Evolutionary conservation across 2,888 invertebrate genomes (phyloP).

Genomic region (Spatulosminthurus flaviceps): DNA sequence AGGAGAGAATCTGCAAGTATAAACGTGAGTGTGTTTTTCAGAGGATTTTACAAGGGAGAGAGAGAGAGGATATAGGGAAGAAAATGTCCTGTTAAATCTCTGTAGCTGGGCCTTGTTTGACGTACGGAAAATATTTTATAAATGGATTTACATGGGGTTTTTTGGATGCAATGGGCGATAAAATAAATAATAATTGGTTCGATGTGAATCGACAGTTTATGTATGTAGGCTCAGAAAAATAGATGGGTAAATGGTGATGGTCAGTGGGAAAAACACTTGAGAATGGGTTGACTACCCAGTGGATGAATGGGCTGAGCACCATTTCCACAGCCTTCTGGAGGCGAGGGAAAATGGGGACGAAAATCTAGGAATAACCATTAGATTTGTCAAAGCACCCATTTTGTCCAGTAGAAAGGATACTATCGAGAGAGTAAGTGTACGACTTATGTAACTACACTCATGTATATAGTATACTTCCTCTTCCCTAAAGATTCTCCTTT

Average conservation of each 20-base stretch:
- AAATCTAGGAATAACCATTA: conserved; percentile 61
- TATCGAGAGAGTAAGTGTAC: conserved; percentile 3
- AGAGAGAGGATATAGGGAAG: conserved; percentile 36
- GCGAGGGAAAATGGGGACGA: conserved; percentile 44
- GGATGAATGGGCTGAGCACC: conserved; percentile 43
- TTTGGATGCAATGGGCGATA: conserved; percentile 50
- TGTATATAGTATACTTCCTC: too few species aligned
- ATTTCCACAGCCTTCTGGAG: conserved; percentile 26
- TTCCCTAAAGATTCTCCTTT: too few species aligned
- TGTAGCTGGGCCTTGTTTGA: conserved; percentile 28
- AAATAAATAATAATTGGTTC: conserved; percentile 60
- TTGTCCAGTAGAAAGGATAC: conserved; percentile 53
- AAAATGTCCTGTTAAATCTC: conserved; percentile 4
- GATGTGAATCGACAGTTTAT: conserved; percentile 56
- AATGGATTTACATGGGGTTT: conserved; percentile 49
- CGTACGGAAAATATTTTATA: conserved; percentile 45
- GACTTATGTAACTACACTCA: too few species aligned
- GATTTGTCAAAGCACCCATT: conserved; percentile 57
- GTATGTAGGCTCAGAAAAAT: conserved; percentile 40
- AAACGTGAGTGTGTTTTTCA: too few species aligned
- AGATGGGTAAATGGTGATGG: conserved; percentile 49
- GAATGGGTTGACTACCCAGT: conserved; percentile 47
- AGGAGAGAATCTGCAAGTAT: too few species aligned
- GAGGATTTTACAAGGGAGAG: conserved; percentile 6
- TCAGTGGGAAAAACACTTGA: conserved; percentile 55